Percentiles rank a stretch among this genome's conserved stretches.
phyloP scores from a whole-genome alignment of 2,888 invertebrate genomes.

The Periphyllus acericola region DNA sequence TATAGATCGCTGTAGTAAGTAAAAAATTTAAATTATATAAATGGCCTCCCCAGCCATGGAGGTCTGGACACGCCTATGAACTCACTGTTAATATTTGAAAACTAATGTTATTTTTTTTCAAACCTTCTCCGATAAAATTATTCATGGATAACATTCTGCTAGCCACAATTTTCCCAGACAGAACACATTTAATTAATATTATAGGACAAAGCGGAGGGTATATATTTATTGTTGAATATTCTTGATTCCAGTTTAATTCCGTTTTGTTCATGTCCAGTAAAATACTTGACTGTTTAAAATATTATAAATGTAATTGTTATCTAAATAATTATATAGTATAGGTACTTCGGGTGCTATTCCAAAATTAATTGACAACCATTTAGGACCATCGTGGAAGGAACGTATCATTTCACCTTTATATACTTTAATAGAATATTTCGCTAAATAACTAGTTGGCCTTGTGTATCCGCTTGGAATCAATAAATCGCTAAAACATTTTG shows the following conservation, averaged over 20 bases:
- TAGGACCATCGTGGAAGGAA: neutral
- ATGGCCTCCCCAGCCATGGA: too few relatives aligned
- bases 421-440: constrained; percentile 43
- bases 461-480: constrained; percentile 50
- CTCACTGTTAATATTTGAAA: neutral
- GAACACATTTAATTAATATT: constrained; percentile 19
- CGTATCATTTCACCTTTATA: constrained; percentile 17
- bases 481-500: neutral
- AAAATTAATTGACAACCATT: constrained; percentile 44
- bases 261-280: constrained; percentile 16
- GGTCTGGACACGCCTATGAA: too few relatives aligned
- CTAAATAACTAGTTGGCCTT: constrained; percentile 32
- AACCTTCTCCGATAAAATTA: constrained; percentile 27
- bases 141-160: constrained; percentile 34
- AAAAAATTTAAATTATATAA: too few relatives aligned
- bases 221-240: constrained; percentile 37
- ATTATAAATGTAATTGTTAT: neutral
- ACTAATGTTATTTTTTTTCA: neutral
- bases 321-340: neutral
- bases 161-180: constrained; percentile 14
- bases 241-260: constrained; percentile 27
- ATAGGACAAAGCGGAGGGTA: constrained; percentile 49
- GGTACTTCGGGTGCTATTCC: constrained; percentile 36
- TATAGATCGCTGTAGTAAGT: too few relatives aligned
- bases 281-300: constrained; percentile 29